Evolutionary conservation across 2,113 vertebrate genomes (phyloP).

Genomic region (Cranoglanis bouderius): DNA sequence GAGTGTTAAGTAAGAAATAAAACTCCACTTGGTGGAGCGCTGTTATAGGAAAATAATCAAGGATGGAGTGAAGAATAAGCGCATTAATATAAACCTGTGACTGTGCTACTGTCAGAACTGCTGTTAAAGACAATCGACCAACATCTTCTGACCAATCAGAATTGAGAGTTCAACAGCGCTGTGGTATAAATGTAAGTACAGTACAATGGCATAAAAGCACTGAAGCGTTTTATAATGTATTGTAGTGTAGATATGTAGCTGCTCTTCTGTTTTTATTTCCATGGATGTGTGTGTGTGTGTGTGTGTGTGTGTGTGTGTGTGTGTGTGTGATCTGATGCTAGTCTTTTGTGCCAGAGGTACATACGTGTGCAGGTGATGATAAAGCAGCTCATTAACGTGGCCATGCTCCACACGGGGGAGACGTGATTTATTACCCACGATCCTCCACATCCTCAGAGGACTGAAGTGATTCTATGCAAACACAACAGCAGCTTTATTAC

Average conservation of each 20-base stretch:
- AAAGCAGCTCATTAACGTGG: slow-evolving; percentile 22
- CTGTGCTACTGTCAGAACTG: not conserved
- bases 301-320: not conserved
- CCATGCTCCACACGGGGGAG: not conserved
- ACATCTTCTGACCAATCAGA: not conserved
- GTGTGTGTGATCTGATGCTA: not conserved
- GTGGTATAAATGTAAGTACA: not conserved
- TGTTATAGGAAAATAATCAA: not conserved
- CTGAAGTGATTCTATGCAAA: not conserved
- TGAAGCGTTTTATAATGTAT: not conserved
- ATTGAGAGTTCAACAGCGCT: not conserved
- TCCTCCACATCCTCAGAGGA: slow-evolving; percentile 23
- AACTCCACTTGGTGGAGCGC: not conserved
- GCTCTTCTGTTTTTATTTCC: not conserved
- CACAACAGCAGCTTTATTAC: not conserved
- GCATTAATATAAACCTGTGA: not conserved
- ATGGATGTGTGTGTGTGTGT: not conserved
- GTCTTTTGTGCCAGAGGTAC: slow-evolving; percentile 4
- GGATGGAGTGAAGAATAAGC: not conserved
- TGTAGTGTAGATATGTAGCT: not conserved
- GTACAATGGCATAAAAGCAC: not conserved
- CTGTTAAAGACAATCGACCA: not conserved
- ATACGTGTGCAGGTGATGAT: slow-evolving; percentile 14
- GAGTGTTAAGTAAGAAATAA: not conserved
- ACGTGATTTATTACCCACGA: slow-evolving; percentile 20